phyloP scores from a whole-genome alignment of 2,797 vertebrate genomes.

The Spondyliosoma cantharus region DNA sequence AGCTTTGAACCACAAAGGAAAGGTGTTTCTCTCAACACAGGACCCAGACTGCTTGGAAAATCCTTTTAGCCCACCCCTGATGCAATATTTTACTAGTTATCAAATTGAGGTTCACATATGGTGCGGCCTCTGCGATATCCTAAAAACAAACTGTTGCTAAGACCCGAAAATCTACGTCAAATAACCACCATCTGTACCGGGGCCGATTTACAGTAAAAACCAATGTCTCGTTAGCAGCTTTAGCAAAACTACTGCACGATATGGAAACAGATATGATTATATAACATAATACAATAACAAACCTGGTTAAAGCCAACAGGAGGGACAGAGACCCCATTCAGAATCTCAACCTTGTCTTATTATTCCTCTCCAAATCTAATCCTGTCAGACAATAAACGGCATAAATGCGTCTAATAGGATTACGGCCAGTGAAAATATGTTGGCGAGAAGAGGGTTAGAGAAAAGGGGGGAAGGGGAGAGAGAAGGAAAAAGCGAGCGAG shows the following conservation, averaged over 20 bases:
- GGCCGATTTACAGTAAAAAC: constrained; percentile 75
- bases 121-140: constrained; percentile 62
- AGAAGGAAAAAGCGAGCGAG: constrained; percentile 4
- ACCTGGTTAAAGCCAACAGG: constrained; percentile 71
- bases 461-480: constrained; percentile 14
- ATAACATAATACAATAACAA: constrained; percentile 78
- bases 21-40: constrained; percentile 38
- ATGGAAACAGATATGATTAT: constrained; percentile 75
- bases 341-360: constrained; percentile 68
- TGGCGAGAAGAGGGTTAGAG: constrained; percentile 42
- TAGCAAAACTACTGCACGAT: constrained; percentile 67
- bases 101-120: constrained; percentile 64
- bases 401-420: constrained; percentile 77
- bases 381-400: constrained; percentile 80
- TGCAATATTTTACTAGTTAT: constrained; percentile 62
- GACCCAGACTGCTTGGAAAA: constrained; percentile 52
- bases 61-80: constrained; percentile 51
- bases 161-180: constrained; percentile 70
- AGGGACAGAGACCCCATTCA: constrained; percentile 75
- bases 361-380: constrained; percentile 77
- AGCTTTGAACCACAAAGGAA: constrained; percentile 58
- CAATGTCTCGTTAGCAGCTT: constrained; percentile 64
- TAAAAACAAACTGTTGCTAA: constrained; percentile 74
- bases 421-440: constrained; percentile 77
- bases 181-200: constrained; percentile 67